Conservation (phyloP, 2,888 invertebrate species). For the Synanthedon tipuliformis region DNA sequence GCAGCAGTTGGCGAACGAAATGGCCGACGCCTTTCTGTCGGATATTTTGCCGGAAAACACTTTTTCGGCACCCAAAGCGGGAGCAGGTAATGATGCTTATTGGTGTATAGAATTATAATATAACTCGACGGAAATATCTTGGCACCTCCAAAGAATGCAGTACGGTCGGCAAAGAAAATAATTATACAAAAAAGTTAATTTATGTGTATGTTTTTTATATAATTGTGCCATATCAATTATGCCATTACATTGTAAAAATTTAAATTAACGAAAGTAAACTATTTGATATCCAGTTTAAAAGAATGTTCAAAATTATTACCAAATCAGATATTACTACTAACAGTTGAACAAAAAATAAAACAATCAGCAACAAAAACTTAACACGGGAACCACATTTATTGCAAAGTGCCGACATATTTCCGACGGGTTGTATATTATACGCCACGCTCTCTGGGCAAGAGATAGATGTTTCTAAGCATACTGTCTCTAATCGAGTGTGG, state of each 20-base stretch:
- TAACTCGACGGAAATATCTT: no score
- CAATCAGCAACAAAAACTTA: no score
- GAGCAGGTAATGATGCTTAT: conserved; percentile 58
- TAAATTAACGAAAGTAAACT: no score
- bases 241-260: no score
- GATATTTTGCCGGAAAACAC: conserved; percentile 94
- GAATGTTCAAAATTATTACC: no score
- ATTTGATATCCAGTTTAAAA: no score
- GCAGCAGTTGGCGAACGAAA: conserved; percentile 93
- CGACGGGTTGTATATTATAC: neutral
- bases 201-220: no score
- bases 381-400: neutral
- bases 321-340: no score
- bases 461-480: conserved; percentile 36
- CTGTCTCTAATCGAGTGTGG: conserved; percentile 66
- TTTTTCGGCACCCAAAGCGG: conserved; percentile 97
- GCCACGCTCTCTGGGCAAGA: conserved; percentile 70
- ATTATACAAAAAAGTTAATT: neutral
- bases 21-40: conserved; percentile 96
- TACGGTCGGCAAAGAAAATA: no score
- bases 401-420: neutral
- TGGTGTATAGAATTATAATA: neutral
- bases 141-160: no score
- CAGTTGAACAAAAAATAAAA: no score
- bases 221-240: no score